These are phyloP conservation scores for Dipodomys ordii DNA, from an alignment of 2,113 vertebrate species.

Conservation along the genomic window DNA sequence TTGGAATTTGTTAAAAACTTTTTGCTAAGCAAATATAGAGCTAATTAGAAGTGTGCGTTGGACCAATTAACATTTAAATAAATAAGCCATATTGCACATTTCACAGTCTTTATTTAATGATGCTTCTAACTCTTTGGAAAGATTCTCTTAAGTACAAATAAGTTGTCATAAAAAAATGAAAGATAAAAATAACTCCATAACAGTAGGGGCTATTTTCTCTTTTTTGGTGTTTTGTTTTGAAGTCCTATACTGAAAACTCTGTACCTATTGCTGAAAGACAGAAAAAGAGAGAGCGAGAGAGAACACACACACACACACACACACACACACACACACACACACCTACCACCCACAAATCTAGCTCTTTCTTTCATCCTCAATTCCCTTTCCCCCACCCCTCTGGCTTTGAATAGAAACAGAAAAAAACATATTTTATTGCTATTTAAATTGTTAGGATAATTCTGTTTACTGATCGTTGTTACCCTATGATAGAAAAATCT, in stretches of 20 bases:
- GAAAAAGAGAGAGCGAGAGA: background rate
- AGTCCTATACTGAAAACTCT: slow-evolving; percentile 85
- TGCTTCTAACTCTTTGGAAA: slow-evolving; percentile 96
- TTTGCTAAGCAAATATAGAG: slow-evolving; percentile 99
- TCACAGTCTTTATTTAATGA: slow-evolving; percentile 99
- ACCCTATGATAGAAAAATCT: slow-evolving; percentile 84
- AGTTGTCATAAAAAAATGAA: slow-evolving; percentile 94
- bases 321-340: background rate
- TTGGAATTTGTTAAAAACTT: slow-evolving; percentile 95
- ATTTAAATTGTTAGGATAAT: slow-evolving; percentile 88
- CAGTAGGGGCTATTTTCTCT: slow-evolving; percentile 86
- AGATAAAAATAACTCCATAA: slow-evolving; percentile 91
- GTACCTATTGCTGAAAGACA: slow-evolving; percentile 82
- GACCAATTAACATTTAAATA: slow-evolving; percentile 96
- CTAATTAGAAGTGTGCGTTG: slow-evolving; percentile 99
- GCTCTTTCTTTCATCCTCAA: slow-evolving; percentile 82
- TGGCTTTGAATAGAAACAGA: slow-evolving; percentile 84
- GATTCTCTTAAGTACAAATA: slow-evolving; percentile 93
- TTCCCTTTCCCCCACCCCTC: slow-evolving; percentile 83
- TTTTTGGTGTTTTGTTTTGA: slow-evolving; percentile 84
- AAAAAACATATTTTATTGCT: slow-evolving; percentile 88
- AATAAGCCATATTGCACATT: slow-evolving; percentile 99
- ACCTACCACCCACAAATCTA: slow-evolving; percentile 79
- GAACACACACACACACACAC: too few species aligned
- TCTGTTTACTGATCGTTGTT: slow-evolving; percentile 84